Evolutionary conservation across 2,797 vertebrate species (phyloP).

Genomic region (Muraenolepis orangiensis): DNA sequence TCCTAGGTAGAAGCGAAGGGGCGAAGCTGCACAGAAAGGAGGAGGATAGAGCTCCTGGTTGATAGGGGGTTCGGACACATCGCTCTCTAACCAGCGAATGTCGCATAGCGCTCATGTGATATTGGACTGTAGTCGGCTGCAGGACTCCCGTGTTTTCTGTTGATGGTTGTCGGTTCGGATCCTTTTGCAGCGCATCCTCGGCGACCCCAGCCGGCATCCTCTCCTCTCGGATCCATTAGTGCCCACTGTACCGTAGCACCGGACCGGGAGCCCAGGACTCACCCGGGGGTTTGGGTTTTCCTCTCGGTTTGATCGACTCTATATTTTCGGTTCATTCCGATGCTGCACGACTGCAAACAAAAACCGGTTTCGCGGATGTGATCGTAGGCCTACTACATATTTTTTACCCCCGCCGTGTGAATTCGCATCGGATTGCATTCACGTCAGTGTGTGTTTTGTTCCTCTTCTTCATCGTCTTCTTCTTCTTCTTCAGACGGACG

Average conservation of each 20-base stretch:
- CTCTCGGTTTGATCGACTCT: background rate
- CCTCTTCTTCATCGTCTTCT: background rate
- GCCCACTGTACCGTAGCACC: background rate
- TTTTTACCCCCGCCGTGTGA: constrained; percentile 52
- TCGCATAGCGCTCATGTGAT: constrained; percentile 38
- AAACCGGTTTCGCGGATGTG: constrained; percentile 46
- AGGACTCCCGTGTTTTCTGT: background rate
- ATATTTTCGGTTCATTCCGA: constrained; percentile 12
- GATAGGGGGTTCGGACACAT: constrained; percentile 13
- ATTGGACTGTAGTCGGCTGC: background rate
- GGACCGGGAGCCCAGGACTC: too few relatives aligned
- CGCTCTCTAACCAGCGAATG: constrained; percentile 31
- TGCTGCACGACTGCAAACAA: constrained; percentile 10
- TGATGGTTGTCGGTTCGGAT: background rate
- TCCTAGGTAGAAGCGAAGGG: constrained; percentile 29
- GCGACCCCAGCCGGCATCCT: background rate
- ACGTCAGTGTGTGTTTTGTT: constrained; percentile 60
- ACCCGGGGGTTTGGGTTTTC: background rate
- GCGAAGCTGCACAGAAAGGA: constrained; percentile 38
- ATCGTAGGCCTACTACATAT: constrained; percentile 34
- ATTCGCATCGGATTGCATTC: constrained; percentile 63
- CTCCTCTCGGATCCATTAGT: background rate
- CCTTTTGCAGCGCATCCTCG: constrained; percentile 22
- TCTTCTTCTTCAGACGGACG: constrained; percentile 37
- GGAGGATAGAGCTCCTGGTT: constrained; percentile 32